Evolutionary conservation across 35 echinoderm and acorn worm species (phyloP), one percentile per base, ranked within the genome.

Genomic region (Strongylocentrotus purpuratus): DNA sequence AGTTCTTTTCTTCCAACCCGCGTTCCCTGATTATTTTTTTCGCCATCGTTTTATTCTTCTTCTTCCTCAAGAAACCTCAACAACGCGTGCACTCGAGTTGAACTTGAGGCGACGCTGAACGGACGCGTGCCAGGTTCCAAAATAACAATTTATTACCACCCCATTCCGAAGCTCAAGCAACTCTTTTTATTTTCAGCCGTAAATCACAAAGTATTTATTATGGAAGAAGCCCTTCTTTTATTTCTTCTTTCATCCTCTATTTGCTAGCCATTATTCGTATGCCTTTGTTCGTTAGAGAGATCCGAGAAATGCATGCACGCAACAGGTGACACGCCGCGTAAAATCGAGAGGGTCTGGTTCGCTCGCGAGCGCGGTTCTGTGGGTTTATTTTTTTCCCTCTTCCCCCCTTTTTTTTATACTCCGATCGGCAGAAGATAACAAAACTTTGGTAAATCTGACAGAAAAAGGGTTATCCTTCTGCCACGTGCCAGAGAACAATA

Each of bases 131-230:
- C 20, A 78, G 18, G 65, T 78, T 78, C 65, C 20, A 78, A 78
- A 78, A 78, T 28, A 78, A 78, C 65, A 78, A 78, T 78, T 78
- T n/a, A 78, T 78, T n/a, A 78, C 65, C 65, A 78, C 65, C 65
- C 28, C 65, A 78, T 78, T 78, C 65, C 65, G 8, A 78, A 78
- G 65, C 65, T 78, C 65, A 18, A 78, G 7, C 65, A 28, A 6
- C 65, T 78, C 65, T 78, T 78, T 78, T 78, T 6, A 78, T 78
- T n/a, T 78, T 18, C 20, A 78, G 25, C 65, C 65, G 65, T 78
- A 78, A 78, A 78, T 78, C 65, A 78, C 65, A 78, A 78, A 78
- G 50, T 55, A 55, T 55, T 78, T 78, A 78, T 78, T 78, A 78
- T 78, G 65, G 28, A 28, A 78, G 65, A 78, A 78, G 65, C 65